Evolutionary conservation across 2,797 vertebrate species (phyloP).

Genomic region (Neostethus bicornis): DNA sequence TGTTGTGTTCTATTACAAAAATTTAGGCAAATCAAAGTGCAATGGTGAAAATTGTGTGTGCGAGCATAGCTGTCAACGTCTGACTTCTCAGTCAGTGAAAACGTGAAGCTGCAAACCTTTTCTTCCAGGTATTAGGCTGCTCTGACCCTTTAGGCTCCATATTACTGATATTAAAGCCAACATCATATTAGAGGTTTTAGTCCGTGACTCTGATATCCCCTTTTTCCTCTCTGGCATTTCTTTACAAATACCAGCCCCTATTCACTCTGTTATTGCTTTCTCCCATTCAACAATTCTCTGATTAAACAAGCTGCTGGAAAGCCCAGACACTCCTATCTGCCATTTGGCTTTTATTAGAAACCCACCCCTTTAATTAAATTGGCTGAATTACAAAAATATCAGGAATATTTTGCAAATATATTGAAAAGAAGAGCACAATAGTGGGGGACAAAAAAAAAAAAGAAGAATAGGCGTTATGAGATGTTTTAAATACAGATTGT

Average conservation of each 20-base stretch:
- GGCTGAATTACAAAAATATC: slow-evolving; percentile 73
- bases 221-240: slow-evolving; percentile 76
- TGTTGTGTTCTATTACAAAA: slow-evolving; percentile 35
- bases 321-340: slow-evolving; percentile 70
- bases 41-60: slow-evolving; percentile 10
- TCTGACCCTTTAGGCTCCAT: slow-evolving; percentile 48
- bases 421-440: slow-evolving; percentile 67
- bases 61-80: slow-evolving; percentile 11
- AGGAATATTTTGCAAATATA: slow-evolving; percentile 69
- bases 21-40: slow-evolving; percentile 21
- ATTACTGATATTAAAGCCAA: slow-evolving; percentile 64
- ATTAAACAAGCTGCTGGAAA: slow-evolving; percentile 74
- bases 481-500: slow-evolving; percentile 57
- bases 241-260: slow-evolving; percentile 79
- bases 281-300: slow-evolving; percentile 69
- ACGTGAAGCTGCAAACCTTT: slow-evolving; percentile 15
- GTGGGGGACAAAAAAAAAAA: slow-evolving; percentile 31
- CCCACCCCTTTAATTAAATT: slow-evolving; percentile 75
- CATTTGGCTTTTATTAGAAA: slow-evolving; percentile 79
- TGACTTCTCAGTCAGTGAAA: slow-evolving; percentile 18
- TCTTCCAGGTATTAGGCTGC: slow-evolving; percentile 41
- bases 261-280: slow-evolving; percentile 76
- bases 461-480: slow-evolving; percentile 58
- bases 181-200: slow-evolving; percentile 61
- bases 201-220: slow-evolving; percentile 64